phyloP scores from a whole-genome alignment of 2,113 vertebrate species.

The Apeltes quadracus region DNA sequence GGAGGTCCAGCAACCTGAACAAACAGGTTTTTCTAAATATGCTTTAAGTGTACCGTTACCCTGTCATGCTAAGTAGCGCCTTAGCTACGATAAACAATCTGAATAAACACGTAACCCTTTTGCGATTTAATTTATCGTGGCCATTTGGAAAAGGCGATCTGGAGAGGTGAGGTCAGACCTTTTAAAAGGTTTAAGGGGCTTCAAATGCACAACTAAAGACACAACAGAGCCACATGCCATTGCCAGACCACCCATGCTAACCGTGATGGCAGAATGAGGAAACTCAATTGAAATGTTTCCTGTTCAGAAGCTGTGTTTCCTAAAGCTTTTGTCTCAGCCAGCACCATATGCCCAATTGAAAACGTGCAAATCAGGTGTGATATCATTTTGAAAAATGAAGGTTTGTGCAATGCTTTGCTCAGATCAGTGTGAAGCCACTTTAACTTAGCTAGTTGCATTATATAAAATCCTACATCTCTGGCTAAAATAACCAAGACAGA shows the following conservation, averaged over 20 bases:
- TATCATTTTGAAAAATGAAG: not conserved
- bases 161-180: conserved; percentile 51
- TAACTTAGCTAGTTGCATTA: not conserved
- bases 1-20: conserved; percentile 10
- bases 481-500: not conserved
- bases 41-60: conserved; percentile 24
- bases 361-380: not conserved
- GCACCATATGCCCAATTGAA: not conserved
- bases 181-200: conserved; percentile 6
- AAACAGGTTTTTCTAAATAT: conserved; percentile 36
- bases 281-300: conserved; percentile 11
- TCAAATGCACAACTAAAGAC: conserved; percentile 31
- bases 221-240: conserved; percentile 26
- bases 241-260: conserved; percentile 6
- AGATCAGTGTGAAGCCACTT: not conserved
- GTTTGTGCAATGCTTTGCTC: not conserved
- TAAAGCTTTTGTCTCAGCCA: not conserved
- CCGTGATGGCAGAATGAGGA: conserved; percentile 12
- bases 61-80: conserved; percentile 20
- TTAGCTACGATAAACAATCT: conserved; percentile 35
- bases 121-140: conserved; percentile 30
- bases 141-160: conserved; percentile 27
- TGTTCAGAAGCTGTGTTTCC: not conserved
- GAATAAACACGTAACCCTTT: conserved; percentile 39
- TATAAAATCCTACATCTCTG: conserved; percentile 2